Base-by-base conservation (phyloP, 2,797 vertebrate species). In the Alosa sapidissima region DNA sequence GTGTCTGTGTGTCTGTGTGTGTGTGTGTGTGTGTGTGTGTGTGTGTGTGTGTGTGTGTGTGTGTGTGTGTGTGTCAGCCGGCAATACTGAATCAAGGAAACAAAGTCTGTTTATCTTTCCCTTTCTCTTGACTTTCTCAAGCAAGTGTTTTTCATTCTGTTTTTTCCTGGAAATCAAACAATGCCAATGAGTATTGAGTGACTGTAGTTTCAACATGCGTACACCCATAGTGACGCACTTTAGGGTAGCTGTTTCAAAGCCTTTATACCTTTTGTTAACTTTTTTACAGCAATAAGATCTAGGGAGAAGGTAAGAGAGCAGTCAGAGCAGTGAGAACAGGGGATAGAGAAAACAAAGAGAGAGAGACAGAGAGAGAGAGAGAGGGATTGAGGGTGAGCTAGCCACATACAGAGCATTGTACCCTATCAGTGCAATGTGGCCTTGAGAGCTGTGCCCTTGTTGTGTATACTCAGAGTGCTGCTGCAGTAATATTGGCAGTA, bases 301-400 rank as follows among this genome's bases (percentile, higher is more conserved):
- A 24, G 10, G 60, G 24, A 62, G 60, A 28, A 9, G 60, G 6
- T 24, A 8, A 62, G 1, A 24, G 60, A 24, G 3, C 11, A 55
- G 16, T 55, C 54, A 28, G 81, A 81, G 81, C 10, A 49, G 11
- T 13, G 41, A 41, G 41, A 41, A 41, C 41, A 41, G 41, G 41
- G 19, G 81, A 33, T 7, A 33, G 68, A 75, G 68, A 75, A 75
- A 7, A n/a, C 1, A 19, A 14, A n/a, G 28, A 75, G 3, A 33
- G 9, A 75, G 68, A 45, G 41, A 36, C 1, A 28, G 10, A 13
- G 60, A 28, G 60, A 65, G 28, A 19, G 60, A 65, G 68, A 51
- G 81, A 81, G 13, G 24, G 28, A 85, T 81, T 86, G 54, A 87
- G 87, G 83, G 83, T 84, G 83, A 83, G 28, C 28, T 28, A 28